Evolutionary conservation across 2,113 vertebrate species (phyloP).

Genomic region (Capreolus pygargus): DNA sequence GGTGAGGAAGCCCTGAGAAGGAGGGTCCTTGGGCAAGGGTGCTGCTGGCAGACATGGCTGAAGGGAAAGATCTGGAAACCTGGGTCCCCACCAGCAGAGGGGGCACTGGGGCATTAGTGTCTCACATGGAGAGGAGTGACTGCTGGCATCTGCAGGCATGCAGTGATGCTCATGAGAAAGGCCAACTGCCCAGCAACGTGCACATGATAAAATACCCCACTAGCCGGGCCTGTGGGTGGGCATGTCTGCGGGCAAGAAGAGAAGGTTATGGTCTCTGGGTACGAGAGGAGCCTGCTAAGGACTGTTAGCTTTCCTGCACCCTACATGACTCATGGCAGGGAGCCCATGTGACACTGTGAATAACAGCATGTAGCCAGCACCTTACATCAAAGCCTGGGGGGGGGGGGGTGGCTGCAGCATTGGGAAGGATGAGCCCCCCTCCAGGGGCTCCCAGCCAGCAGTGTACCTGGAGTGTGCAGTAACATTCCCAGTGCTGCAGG

Average conservation of each 20-base stretch:
- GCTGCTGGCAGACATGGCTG: neutral
- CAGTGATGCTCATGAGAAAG: neutral
- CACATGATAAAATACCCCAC: neutral
- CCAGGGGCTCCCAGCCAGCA: neutral
- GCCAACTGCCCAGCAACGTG: neutral
- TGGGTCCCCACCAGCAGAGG: neutral
- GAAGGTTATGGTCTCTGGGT: neutral
- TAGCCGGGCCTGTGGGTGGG: neutral
- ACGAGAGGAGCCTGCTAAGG: neutral
- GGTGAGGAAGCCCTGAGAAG: neutral
- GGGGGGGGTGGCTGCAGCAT: no score
- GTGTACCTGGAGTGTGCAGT: neutral
- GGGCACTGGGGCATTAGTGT: neutral
- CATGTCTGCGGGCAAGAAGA: neutral
- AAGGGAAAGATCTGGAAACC: neutral
- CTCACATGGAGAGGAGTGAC: accelerated
- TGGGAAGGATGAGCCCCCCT: neutral
- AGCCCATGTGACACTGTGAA: neutral
- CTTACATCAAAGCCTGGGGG: neutral
- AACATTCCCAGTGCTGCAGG: neutral
- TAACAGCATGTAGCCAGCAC: neutral
- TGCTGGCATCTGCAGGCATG: neutral
- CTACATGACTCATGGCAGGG: neutral
- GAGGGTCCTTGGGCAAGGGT: neutral
- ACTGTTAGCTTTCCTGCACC: accelerated